A percentile compares a stretch with the other conserved stretches of the same genome.
phyloP scores from a whole-genome alignment of 2,888 invertebrate genomes.

The Orthosia cruda region DNA sequence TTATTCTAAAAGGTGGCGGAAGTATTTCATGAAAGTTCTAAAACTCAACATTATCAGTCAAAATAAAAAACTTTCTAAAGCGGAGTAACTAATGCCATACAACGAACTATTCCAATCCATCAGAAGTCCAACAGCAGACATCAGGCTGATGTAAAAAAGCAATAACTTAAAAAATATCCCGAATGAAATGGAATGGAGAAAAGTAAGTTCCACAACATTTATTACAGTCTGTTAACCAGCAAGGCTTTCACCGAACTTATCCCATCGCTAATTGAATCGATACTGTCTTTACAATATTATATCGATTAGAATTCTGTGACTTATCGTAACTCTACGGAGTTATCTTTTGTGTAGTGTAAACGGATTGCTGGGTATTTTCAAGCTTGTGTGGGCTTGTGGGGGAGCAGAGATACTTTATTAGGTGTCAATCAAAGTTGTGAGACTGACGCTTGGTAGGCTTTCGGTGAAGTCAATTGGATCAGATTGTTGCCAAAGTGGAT shows the following conservation, averaged over 20 bases:
- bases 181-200: constrained; percentile 55
- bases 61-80: neutral
- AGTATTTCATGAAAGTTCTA: neutral
- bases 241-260: constrained; percentile 61
- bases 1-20: too few species aligned
- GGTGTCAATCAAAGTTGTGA: constrained; percentile 53
- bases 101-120: neutral
- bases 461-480: constrained; percentile 28
- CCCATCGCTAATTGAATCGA: constrained; percentile 62
- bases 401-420: constrained; percentile 54
- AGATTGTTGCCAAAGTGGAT: constrained; percentile 14
- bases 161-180: constrained; percentile 48
- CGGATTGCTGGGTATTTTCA: constrained; percentile 52
- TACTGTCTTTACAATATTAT: constrained; percentile 43
- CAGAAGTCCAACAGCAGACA: neutral
- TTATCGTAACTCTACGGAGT: constrained; percentile 45
- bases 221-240: constrained; percentile 64
- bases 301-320: constrained; percentile 57
- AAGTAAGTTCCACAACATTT: constrained; percentile 60
- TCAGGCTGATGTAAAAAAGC: constrained; percentile 36
- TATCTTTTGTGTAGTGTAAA: constrained; percentile 52
- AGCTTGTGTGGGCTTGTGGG: constrained; percentile 43
- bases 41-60: neutral
- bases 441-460: constrained; percentile 24
- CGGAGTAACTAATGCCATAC: neutral